phyloP scores from a whole-genome alignment of 1,140 invertebrate species.

The Saccostrea echinata region DNA sequence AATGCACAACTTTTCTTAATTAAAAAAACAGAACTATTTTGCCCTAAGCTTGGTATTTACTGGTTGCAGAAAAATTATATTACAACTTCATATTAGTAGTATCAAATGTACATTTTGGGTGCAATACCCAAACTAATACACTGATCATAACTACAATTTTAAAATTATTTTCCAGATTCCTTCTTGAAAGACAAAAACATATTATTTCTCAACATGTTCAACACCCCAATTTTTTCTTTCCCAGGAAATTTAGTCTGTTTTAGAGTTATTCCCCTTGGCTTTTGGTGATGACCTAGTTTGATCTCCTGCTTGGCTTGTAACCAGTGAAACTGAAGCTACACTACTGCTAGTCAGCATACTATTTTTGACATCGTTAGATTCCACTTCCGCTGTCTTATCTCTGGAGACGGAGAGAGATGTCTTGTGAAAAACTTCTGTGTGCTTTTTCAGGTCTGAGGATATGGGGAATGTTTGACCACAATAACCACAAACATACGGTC shows the following conservation, averaged over 20 bases:
- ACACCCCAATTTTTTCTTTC: no score
- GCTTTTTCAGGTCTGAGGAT: slow-evolving; percentile 60
- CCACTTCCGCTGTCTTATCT: not conserved
- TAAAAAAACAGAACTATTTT: no score
- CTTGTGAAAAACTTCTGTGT: slow-evolving; percentile 45
- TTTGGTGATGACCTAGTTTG: not conserved
- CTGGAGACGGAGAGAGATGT: not conserved
- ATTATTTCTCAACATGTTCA: no score
- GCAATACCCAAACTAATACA: no score
- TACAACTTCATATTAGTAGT: no score
- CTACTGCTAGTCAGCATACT: not conserved
- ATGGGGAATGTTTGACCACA: slow-evolving; percentile 74
- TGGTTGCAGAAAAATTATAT: no score
- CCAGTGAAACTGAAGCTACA: not conserved
- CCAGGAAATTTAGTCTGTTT: not conserved
- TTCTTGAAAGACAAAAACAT: no score
- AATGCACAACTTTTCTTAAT: no score
- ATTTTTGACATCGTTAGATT: not conserved
- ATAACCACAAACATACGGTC: slow-evolving; percentile 74
- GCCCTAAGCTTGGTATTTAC: no score
- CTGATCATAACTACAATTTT: no score
- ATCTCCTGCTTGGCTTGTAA: not conserved
- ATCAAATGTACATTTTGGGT: no score
- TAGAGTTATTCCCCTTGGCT: not conserved
- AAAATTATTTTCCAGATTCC: no score